Conservation (phyloP, 2,888 invertebrate genomes). For the Chrysina gloriosa region DNA sequence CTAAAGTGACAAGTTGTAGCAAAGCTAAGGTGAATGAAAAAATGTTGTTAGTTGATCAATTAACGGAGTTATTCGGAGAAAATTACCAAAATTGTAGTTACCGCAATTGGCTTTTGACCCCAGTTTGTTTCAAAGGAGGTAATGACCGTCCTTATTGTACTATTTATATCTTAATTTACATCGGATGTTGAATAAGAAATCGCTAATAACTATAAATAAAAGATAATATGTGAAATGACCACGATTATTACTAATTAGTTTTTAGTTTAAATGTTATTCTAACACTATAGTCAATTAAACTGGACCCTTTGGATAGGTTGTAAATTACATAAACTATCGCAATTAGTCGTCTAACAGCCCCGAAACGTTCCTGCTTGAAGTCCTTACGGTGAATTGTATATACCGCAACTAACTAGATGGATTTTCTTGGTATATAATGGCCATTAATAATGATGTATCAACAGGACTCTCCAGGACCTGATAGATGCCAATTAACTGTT, state of each 20-base stretch:
- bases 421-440: constrained; percentile 10
- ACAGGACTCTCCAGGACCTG: neutral
- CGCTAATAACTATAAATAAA: too few relatives aligned
- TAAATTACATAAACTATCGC: constrained; percentile 6
- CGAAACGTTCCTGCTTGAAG: constrained; percentile 15
- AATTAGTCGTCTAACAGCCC: neutral
- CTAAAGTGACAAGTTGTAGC: constrained; percentile 51
- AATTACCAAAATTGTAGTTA: too few relatives aligned
- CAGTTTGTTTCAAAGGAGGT: too few relatives aligned
- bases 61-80: constrained; percentile 8
- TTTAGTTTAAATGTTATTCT: too few relatives aligned
- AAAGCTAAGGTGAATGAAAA: constrained; percentile 46
- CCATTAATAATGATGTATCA: constrained; percentile 29
- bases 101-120: too few relatives aligned
- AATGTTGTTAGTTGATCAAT: constrained; percentile 40
- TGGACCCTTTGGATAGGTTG: neutral
- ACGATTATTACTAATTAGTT: too few relatives aligned
- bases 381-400: constrained; percentile 21
- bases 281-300: too few relatives aligned
- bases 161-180: too few relatives aligned
- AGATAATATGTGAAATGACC: too few relatives aligned
- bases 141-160: too few relatives aligned
- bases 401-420: constrained; percentile 30
- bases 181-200: too few relatives aligned
- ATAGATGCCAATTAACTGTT: too few relatives aligned